Percentiles rank a stretch among this genome's conserved stretches.
phyloP scores from a whole-genome alignment of 2,888 invertebrate species.

The Lasioglossum leucozonium region DNA sequence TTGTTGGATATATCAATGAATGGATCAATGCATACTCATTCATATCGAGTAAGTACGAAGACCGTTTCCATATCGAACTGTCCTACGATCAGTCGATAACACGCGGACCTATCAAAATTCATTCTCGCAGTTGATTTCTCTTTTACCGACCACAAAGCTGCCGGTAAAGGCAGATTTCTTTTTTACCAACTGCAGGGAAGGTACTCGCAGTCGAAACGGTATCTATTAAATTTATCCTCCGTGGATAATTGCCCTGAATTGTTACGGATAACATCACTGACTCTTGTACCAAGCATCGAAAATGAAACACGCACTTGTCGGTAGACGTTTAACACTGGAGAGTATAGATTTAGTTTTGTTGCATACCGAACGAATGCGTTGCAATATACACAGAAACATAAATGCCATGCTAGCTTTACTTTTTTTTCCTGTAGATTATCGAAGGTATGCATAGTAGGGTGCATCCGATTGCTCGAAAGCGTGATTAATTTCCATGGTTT shows the following conservation, averaged over 20 bases:
- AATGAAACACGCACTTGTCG: background rate
- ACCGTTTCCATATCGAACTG: constrained; percentile 2
- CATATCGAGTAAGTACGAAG: constrained; percentile 88
- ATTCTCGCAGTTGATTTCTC: background rate
- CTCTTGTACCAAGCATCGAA: background rate
- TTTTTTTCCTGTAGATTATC: background rate
- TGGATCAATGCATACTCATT: constrained; percentile 90
- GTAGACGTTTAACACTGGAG: background rate
- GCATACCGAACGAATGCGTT: background rate
- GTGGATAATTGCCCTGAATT: background rate
- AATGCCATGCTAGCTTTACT: background rate
- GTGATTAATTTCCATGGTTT: constrained; percentile 29
- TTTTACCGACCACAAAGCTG: background rate
- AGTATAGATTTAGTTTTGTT: background rate
- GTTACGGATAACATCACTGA: background rate
- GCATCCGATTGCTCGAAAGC: constrained; percentile 26
- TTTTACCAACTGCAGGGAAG: background rate
- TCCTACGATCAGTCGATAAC: constrained; percentile 33
- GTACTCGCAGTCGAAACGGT: background rate
- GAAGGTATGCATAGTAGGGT: background rate
- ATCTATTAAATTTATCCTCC: background rate
- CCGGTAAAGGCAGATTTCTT: constrained; percentile 12
- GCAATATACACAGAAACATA: too few relatives aligned
- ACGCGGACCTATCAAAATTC: background rate
- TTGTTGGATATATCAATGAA: constrained; percentile 89